Conservation (phyloP, 2,888 invertebrate genomes). For the Prosapia bicincta region DNA sequence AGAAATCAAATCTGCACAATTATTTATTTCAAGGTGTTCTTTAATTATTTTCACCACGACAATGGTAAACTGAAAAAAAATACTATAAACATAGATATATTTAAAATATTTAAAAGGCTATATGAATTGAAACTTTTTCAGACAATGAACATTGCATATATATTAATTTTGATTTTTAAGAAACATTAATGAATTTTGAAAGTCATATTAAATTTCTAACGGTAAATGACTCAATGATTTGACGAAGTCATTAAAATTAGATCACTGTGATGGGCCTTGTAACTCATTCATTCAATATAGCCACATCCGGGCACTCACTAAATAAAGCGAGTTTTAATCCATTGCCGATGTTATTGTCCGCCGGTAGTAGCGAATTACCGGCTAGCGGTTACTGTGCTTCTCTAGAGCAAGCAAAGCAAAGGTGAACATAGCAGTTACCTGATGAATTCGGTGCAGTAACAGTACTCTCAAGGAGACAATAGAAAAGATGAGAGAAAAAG, state of each 20-base stretch:
- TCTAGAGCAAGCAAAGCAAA: background rate
- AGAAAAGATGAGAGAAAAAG: background rate
- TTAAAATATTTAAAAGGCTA: no score
- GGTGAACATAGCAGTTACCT: background rate
- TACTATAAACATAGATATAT: no score
- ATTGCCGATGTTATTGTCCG: background rate
- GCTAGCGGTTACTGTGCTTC: background rate
- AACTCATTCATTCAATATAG: background rate
- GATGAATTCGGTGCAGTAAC: slow-evolving; percentile 2
- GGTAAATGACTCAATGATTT: background rate
- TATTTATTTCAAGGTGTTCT: no score
- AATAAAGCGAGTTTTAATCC: background rate
- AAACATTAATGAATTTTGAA: no score
- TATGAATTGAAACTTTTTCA: background rate
- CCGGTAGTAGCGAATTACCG: background rate
- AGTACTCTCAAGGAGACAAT: background rate
- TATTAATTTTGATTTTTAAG: no score
- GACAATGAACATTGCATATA: no score
- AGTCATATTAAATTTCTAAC: background rate
- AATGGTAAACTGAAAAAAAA: no score
- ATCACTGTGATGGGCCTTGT: background rate
- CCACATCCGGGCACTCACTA: no score
- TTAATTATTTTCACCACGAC: no score
- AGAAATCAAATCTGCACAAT: no score
- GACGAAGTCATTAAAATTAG: background rate